These are phyloP conservation scores for Castor canadensis DNA, from an alignment of 2,113 vertebrate genomes.

Conservation along the genomic window DNA sequence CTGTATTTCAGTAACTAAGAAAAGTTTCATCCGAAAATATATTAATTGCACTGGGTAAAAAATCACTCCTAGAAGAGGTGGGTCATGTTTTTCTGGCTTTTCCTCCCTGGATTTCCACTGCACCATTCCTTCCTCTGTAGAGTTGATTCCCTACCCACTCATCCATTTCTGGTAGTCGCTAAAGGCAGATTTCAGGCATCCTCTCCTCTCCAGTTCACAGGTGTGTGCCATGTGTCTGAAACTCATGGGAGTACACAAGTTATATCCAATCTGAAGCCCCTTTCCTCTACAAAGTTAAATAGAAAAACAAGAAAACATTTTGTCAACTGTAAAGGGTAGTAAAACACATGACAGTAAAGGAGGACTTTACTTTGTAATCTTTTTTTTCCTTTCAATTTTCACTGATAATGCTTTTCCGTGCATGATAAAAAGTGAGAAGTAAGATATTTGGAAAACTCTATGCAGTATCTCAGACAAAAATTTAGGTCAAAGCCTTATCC, in stretches of 20 bases:
- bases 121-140: background rate
- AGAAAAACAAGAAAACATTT: background rate
- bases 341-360: background rate
- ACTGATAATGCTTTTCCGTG: background rate
- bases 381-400: background rate
- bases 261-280: too few species aligned
- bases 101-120: background rate
- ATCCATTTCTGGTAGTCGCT: background rate
- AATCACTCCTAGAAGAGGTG: background rate
- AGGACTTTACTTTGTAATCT: background rate
- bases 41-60: background rate
- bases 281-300: too few species aligned
- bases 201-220: too few species aligned
- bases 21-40: slow-evolving; percentile 32
- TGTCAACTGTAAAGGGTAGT: background rate
- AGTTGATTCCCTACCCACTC: background rate
- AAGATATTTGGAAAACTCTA: background rate
- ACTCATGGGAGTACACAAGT: too few species aligned
- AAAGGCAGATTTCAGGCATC: too few species aligned
- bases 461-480: slow-evolving; percentile 18
- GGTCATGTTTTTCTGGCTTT: background rate
- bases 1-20: background rate
- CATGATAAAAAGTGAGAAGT: background rate
- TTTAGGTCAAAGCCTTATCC: slow-evolving; percentile 13
- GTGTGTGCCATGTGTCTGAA: too few species aligned